Conservation (phyloP, 2,797 vertebrate genomes). For the Bufotes viridis region DNA sequence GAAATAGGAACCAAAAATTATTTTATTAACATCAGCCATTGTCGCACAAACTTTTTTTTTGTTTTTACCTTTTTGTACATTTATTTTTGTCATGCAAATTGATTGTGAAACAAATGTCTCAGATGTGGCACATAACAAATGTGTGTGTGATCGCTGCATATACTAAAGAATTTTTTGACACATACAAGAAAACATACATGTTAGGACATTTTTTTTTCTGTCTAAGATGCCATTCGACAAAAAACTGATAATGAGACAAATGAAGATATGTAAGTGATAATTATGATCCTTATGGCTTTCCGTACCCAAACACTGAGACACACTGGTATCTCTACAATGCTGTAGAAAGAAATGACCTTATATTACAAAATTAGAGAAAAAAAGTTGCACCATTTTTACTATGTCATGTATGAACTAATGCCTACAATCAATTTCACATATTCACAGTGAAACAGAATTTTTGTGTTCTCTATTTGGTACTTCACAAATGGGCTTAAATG, state of each 20-base stretch:
- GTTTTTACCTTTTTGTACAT: constrained; percentile 39
- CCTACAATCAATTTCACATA: constrained; percentile 64
- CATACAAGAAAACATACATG: constrained; percentile 66
- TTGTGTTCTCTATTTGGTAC: constrained; percentile 54
- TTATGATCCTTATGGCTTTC: constrained; percentile 70
- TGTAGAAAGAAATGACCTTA: constrained; percentile 61
- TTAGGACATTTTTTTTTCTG: constrained; percentile 63
- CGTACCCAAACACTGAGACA: constrained; percentile 69
- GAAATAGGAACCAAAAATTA: constrained; percentile 59
- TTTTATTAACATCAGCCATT: constrained; percentile 63
- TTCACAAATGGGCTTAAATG: constrained; percentile 70
- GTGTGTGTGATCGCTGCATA: constrained; percentile 65
- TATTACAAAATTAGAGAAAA: constrained; percentile 71
- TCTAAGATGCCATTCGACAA: constrained; percentile 69
- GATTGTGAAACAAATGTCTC: constrained; percentile 63
- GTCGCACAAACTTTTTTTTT: constrained; percentile 38
- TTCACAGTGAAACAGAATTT: constrained; percentile 67
- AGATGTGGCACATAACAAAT: constrained; percentile 68
- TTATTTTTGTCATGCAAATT: constrained; percentile 61
- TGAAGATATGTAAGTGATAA: constrained; percentile 72
- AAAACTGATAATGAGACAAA: constrained; percentile 68
- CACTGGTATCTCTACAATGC: constrained; percentile 67
- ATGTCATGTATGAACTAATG: constrained; percentile 66
- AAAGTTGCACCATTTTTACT: constrained; percentile 67
- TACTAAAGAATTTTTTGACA: constrained; percentile 71